Base-by-base conservation (phyloP, 2,113 vertebrate genomes). In the Leptobrachium leishanense region DNA sequence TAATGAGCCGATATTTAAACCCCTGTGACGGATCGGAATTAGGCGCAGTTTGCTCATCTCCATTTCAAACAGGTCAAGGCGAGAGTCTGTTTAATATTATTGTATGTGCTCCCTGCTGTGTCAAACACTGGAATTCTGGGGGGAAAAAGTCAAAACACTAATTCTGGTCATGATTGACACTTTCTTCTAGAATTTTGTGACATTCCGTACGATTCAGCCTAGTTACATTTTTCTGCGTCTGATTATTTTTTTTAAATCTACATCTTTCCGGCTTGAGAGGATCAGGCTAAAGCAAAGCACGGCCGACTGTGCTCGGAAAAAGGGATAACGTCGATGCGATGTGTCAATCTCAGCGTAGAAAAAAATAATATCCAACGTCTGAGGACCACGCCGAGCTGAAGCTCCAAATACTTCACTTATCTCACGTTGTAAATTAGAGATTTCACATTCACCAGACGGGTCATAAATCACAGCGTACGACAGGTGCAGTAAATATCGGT, bases 381-480 rank as follows among this genome's bases (percentile, higher is more conserved):
- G 83, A 88, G 88, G 79, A 70, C 88, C 82, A 85, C 84, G 82
- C 69, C 82, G 84, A 79, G 65, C 68, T 4, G 77, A 81, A 84
- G 87, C 82, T 92, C 89, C 89, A 88, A 92, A 93, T 91, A 91
- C 89, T 90, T 91, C 88, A 89, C 90, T 93, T 92, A 95, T 95
- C 92, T 92, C 81, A 72, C 84, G 87, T 92, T 93, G 87, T 94
- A 93, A 92, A 95, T 92, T 86, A 87, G 83, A 86, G 88, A 90
- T 85, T 72, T 83, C 82, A 87, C 90, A 91, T 85, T 94, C 88
- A 79, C 88, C 91, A 94, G 90, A 92, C 90, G 93, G 90, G 91
- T 90, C 93, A 96, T 98, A 96, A 93, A 95, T 96, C 95, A 97
- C 91, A 92, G 90, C 90, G 89, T 93, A 84, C 91, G 90, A 91